Base-by-base conservation (phyloP, 1,140 invertebrate species). In the Aphelenchoides avenae region DNA sequence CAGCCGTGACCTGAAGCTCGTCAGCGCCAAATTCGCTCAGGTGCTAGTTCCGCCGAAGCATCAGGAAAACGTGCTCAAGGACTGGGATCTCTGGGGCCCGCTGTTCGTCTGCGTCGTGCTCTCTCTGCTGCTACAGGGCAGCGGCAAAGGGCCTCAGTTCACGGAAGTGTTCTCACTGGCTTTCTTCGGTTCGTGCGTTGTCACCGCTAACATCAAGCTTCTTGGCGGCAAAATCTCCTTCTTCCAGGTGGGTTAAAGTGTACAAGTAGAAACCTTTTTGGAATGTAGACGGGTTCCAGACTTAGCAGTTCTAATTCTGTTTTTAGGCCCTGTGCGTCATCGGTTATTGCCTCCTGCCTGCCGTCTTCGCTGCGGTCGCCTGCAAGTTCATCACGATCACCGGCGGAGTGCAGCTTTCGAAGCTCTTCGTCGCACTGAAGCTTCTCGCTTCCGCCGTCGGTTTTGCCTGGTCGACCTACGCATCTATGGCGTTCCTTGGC, bases 71-170 rank as follows among this genome's bases (percentile, higher is more conserved):
- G 80, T 96, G 56, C 81, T 98, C 5, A 88, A 89, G 82, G 91
- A 97, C 85, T 97, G 91, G 94, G 94, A 98, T 82, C 80, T 98
- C 26, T 98, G 93, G 94, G 94, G 94, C 51, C 94, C 94, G 39
- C 81, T 98, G 54, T 82, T 97, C 63, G 82, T 98, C 22, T 97
- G 93, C 78, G 93, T 92, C 39, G 87, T 93, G 61, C 88, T 98
- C 85, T 91, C 93, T 40, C 88, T 95, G 79, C 84, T 92, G 73
- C 80, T 94, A 40, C 89, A 95, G 82, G 87, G 87, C 18, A 84
- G 72, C n/a, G 61, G 70, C 20, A 89, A 89, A 50, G 92, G 91
- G 0, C 91, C 91, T 44, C 88, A 96, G 79, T 98, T 98, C 83
- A 91, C 93, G 20, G 88, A 96, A 82, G 87, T 97, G 34, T 97